Conservation (phyloP, 2,888 invertebrate species). For the Anorthoa munda region DNA sequence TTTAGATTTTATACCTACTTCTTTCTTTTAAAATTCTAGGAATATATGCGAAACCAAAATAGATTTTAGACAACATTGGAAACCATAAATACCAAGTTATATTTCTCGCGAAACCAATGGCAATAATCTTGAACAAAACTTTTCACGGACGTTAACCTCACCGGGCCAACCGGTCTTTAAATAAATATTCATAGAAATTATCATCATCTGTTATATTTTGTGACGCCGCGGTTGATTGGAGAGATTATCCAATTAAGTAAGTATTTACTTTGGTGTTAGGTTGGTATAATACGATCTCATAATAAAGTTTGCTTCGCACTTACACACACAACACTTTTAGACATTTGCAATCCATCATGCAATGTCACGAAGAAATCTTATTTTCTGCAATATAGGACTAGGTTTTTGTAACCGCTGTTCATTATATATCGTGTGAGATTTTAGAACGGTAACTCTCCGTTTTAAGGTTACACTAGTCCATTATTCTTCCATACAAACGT, state of each 20-base stretch:
- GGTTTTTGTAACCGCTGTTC: no score
- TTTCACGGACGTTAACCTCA: conserved; percentile 39
- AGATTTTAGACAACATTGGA: neutral
- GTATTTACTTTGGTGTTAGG: neutral
- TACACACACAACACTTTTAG: no score
- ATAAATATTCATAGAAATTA: conserved; percentile 47
- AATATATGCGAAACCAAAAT: neutral
- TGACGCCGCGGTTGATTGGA: conserved; percentile 9
- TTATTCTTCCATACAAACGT: no score
- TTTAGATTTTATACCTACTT: no score
- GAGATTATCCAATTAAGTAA: conserved; percentile 31
- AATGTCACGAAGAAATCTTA: neutral
- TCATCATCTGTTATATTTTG: conserved; percentile 8
- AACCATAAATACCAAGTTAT: neutral
- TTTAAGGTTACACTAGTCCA: no score
- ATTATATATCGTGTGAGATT: no score
- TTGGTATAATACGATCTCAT: no score
- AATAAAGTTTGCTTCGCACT: neutral
- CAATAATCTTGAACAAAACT: conserved; percentile 17
- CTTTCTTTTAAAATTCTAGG: neutral
- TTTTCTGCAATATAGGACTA: no score
- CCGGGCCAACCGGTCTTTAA: conserved; percentile 25
- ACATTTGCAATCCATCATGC: neutral
- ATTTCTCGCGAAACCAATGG: conserved; percentile 17
- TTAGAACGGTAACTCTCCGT: no score